A percentile compares a stretch with the other conserved stretches of the same genome.
Evolutionary conservation across 2,113 vertebrate species (phyloP).

Genomic region (Corythornis cristatus): DNA sequence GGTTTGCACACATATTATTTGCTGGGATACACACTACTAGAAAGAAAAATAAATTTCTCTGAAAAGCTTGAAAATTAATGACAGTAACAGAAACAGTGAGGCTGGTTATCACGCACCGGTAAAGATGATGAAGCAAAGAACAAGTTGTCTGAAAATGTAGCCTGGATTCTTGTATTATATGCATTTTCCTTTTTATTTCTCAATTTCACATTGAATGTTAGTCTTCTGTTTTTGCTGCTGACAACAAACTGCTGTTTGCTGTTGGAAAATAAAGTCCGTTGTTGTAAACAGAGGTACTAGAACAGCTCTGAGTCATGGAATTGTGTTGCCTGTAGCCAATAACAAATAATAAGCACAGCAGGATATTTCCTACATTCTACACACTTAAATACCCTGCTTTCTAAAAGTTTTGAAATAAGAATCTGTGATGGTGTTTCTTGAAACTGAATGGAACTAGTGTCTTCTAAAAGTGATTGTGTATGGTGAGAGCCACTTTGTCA

Average conservation of each 20-base stretch:
- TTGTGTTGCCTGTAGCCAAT: background rate
- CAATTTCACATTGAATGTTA: conserved; percentile 81
- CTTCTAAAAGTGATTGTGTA: background rate
- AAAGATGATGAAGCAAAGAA: conserved; percentile 85
- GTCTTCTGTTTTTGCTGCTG: conserved; percentile 80
- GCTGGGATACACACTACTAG: background rate
- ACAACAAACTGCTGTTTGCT: conserved; percentile 81
- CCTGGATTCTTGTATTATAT: conserved; percentile 84
- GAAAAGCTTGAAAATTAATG: background rate
- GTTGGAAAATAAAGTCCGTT: conserved; percentile 62
- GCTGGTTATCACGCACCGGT: conserved; percentile 73
- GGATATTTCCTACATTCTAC: background rate
- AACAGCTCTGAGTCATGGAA: conserved; percentile 20
- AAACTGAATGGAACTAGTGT: background rate
- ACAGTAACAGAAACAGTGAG: background rate
- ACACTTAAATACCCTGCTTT: background rate
- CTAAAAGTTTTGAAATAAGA: background rate
- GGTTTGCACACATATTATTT: background rate
- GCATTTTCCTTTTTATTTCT: conserved; percentile 88
- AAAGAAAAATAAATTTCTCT: background rate
- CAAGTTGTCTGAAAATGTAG: conserved; percentile 84
- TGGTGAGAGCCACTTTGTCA: background rate
- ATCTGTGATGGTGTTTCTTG: background rate
- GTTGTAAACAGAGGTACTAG: conserved; percentile 19
- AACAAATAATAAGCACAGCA: conserved; percentile 38